A percentile compares a stretch with the other conserved stretches of the same genome.
Evolutionary conservation across 2,888 invertebrate genomes (phyloP).

Genomic region (Sarcophaga carnaria): DNA sequence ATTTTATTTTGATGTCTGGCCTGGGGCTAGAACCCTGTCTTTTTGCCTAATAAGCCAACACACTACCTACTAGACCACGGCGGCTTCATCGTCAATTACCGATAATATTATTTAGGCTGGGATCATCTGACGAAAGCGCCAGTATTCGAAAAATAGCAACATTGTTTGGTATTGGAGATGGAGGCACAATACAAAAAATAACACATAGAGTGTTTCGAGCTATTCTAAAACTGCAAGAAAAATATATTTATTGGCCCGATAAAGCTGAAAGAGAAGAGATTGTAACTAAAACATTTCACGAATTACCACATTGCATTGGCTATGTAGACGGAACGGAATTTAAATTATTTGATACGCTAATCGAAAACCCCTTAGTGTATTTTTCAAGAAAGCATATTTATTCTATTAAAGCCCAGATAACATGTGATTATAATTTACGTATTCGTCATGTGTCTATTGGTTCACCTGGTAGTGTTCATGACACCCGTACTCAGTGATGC

Average conservation of each 20-base stretch:
- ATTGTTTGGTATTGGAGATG: conserved; percentile 56
- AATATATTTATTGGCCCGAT: neutral
- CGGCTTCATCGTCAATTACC: no score
- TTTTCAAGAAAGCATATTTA: conserved; percentile 54
- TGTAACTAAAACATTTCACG: neutral
- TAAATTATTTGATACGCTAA: conserved; percentile 48
- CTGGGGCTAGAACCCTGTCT: no score
- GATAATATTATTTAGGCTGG: no score
- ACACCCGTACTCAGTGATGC: no score
- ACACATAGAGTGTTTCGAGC: neutral
- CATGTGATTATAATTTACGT: conserved; percentile 41
- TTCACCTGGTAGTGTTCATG: no score
- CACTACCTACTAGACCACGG: no score
- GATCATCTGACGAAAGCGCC: conserved; percentile 12
- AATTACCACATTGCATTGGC: conserved; percentile 45
- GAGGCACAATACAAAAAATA: conserved; percentile 35
- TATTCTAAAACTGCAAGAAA: neutral
- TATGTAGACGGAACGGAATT: conserved; percentile 63
- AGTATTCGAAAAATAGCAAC: conserved; percentile 44
- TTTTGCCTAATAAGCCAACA: no score
- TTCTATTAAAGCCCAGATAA: conserved; percentile 54
- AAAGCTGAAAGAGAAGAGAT: neutral
- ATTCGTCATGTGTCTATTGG: conserved; percentile 50
- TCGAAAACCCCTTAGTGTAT: conserved; percentile 31
- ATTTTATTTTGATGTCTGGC: no score